Conservation (phyloP, 2,113 vertebrate genomes). For the Speoplatyrhinus poulsoni region DNA sequence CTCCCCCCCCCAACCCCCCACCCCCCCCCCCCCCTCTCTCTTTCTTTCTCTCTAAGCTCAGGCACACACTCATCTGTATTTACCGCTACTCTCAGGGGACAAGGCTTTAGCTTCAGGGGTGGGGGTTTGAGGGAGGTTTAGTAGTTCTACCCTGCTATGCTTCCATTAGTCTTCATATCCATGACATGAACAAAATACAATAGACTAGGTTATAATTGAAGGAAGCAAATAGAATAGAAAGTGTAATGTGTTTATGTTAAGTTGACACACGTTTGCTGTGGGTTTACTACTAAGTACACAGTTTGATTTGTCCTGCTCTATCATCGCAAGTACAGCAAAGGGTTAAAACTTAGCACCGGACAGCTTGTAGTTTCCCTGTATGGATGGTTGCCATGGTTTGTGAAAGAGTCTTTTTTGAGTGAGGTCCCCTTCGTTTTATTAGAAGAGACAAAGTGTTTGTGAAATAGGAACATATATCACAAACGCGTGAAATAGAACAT, state of each 20-base stretch:
- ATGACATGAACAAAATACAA: not conserved
- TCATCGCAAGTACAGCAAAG: slow-evolving; percentile 2
- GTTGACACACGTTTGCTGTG: not conserved
- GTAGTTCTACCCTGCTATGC: slow-evolving; percentile 31
- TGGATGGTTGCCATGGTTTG: not conserved
- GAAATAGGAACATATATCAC: slow-evolving; percentile 20
- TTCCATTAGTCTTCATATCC: slow-evolving; percentile 1
- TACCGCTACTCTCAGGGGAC: slow-evolving; percentile 51
- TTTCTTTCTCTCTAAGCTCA: slow-evolving; percentile 11
- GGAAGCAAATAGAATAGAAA: not conserved
- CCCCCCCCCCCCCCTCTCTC: not conserved
- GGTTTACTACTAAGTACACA: no score
- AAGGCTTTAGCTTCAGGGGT: slow-evolving; percentile 33
- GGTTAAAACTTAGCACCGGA: slow-evolving; percentile 29
- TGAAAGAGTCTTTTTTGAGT: slow-evolving; percentile 5
- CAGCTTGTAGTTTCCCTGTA: slow-evolving; percentile 17
- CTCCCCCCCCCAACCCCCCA: not conserved
- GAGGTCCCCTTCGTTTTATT: slow-evolving; percentile 5
- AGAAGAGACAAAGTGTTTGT: not conserved
- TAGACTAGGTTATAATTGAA: not conserved
- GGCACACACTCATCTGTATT: slow-evolving; percentile 54
- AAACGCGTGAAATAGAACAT: slow-evolving; percentile 10
- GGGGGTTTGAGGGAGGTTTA: slow-evolving; percentile 35
- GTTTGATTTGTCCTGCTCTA: not conserved
- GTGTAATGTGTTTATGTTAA: slow-evolving; percentile 7